These are phyloP conservation scores for Ceriagrion tenellum DNA, from an alignment of 2,888 invertebrate species.

Conservation along the genomic window DNA sequence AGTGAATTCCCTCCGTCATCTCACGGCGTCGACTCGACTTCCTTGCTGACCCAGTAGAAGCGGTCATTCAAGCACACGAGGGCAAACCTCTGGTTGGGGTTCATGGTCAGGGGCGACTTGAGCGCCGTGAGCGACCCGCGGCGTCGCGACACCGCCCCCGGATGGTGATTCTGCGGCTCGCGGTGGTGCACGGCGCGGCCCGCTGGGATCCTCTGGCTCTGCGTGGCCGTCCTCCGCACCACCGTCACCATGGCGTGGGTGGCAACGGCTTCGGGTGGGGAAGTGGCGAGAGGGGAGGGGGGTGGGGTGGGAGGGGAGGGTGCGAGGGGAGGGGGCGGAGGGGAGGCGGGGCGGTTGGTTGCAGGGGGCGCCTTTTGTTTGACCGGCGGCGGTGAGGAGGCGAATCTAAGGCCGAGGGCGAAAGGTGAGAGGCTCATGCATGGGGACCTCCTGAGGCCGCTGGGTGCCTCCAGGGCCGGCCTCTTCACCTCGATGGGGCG, in stretches of 20 bases:
- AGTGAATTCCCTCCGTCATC: background rate
- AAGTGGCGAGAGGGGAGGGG: background rate
- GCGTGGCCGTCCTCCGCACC: background rate
- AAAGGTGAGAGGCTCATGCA: constrained; percentile 1
- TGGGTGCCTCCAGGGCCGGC: constrained; percentile 3
- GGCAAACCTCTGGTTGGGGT: constrained; percentile 3
- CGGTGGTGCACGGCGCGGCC: background rate
- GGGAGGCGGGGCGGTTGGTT: background rate
- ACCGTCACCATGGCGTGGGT: constrained; percentile 14
- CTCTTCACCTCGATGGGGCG: background rate
- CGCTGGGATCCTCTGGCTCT: background rate
- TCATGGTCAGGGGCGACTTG: constrained; percentile 31
- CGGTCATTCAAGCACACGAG: background rate
- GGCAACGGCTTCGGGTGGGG: background rate
- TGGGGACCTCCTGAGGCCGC: background rate
- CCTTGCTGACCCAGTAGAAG: constrained; percentile 35
- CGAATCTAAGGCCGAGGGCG: background rate
- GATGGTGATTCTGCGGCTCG: background rate
- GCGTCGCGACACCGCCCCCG: background rate
- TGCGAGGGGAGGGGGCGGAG: background rate
- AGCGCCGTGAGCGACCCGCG: background rate
- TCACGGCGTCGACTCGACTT: background rate
- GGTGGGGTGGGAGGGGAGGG: background rate
- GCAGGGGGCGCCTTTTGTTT: background rate
- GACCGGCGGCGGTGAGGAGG: background rate